Evolutionary conservation across 2,797 vertebrate species (phyloP).

Genomic region (Melanotaenia pygmaea): DNA sequence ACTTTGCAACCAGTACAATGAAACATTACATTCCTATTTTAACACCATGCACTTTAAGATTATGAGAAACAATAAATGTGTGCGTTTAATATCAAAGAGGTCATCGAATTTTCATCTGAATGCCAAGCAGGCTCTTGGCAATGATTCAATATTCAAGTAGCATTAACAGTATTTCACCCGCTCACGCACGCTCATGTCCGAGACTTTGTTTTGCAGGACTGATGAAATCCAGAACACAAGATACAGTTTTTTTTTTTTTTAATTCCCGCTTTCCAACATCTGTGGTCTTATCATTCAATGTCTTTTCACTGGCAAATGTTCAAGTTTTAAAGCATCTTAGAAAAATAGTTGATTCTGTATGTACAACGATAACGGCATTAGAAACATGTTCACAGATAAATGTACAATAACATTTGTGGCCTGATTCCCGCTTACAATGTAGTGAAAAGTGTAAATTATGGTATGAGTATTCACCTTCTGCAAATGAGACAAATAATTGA

Average conservation of each 20-base stretch:
- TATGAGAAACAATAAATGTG: conserved; percentile 68
- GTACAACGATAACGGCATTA: conserved; percentile 70
- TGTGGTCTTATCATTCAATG: conserved; percentile 44
- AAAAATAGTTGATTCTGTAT: conserved; percentile 85
- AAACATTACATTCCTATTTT: conserved; percentile 78
- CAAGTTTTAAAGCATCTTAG: conserved; percentile 77
- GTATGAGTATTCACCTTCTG: conserved; percentile 8
- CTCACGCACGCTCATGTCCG: conserved; percentile 29
- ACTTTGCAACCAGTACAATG: conserved; percentile 76
- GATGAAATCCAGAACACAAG: conserved; percentile 58
- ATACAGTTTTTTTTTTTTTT: conserved; percentile 45
- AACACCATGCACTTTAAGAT: conserved; percentile 77
- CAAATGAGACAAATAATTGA: conserved; percentile 32
- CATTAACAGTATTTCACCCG: conserved; percentile 57
- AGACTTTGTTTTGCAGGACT: conserved; percentile 46
- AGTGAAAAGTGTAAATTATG: conserved; percentile 12
- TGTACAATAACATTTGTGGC: conserved; percentile 51
- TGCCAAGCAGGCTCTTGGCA: conserved; percentile 65
- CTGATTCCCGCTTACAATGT: conserved; percentile 14
- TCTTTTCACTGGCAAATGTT: conserved; percentile 60
- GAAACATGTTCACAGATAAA: conserved; percentile 59
- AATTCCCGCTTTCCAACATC: conserved; percentile 43
- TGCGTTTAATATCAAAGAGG: conserved; percentile 55
- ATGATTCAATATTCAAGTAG: conserved; percentile 67
- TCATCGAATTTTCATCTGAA: conserved; percentile 67